Conservation (phyloP, 2,797 vertebrate species). For the Acipenser oxyrinchus region DNA sequence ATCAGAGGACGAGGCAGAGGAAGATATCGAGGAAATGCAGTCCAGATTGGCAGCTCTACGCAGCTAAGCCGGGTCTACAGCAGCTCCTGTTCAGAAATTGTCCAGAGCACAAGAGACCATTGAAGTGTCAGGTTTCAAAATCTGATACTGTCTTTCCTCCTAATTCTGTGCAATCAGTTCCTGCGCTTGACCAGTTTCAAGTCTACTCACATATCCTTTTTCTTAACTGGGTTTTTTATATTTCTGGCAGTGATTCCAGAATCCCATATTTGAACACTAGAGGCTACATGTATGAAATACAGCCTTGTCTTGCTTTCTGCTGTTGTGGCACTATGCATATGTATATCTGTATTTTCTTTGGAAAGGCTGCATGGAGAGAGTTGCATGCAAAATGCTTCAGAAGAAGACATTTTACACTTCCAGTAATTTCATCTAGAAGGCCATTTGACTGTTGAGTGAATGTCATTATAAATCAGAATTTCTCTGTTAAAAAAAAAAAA, state of each 20-base stretch:
- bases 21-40: slow-evolving; percentile 95
- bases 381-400: background rate
- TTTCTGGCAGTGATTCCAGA: background rate
- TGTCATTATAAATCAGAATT: background rate
- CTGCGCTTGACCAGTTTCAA: background rate
- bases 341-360: background rate
- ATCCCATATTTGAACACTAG: background rate
- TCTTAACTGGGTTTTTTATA: background rate
- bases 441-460: background rate
- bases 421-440: background rate
- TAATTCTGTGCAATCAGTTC: slow-evolving; percentile 1
- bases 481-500: no score
- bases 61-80: slow-evolving; percentile 58
- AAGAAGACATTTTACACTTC: background rate
- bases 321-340: background rate
- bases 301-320: background rate
- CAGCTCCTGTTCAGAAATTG: background rate
- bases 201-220: background rate
- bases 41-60: slow-evolving; percentile 82
- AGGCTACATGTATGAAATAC: background rate
- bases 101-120: slow-evolving; percentile 21
- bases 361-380: background rate
- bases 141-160: slow-evolving; percentile 13
- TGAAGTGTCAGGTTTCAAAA: slow-evolving; percentile 30
- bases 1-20: slow-evolving; percentile 74